Percentiles rank a stretch among this genome's conserved stretches.
Conservation (phyloP, 2,113 vertebrate genomes). For the Grantiella picta region DNA sequence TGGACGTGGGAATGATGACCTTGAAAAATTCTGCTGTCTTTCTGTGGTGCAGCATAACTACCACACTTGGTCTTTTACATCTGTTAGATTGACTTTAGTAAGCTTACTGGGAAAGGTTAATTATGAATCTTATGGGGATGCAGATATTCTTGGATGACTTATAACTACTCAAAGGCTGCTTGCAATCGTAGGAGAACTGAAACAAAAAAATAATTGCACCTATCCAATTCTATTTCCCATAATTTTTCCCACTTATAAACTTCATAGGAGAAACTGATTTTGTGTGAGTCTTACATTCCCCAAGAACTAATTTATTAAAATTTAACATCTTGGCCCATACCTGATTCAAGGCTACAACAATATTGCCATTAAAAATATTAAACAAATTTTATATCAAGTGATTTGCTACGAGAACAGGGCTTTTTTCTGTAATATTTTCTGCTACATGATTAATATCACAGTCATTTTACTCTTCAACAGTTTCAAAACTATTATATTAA, state of each 20-base stretch:
- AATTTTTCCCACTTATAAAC: background rate
- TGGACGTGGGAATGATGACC: background rate
- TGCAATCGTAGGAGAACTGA: background rate
- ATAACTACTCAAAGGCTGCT: background rate
- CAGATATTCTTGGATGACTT: background rate
- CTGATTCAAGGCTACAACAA: background rate
- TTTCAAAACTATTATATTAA: background rate
- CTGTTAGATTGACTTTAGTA: background rate
- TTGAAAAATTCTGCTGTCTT: background rate
- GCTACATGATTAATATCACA: background rate
- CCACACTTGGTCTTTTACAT: background rate
- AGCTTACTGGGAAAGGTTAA: background rate
- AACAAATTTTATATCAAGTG: background rate
- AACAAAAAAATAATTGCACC: background rate
- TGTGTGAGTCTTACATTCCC: background rate
- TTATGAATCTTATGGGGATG: background rate
- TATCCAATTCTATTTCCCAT: background rate
- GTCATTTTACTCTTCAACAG: background rate
- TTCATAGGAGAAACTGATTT: background rate
- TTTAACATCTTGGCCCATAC: background rate
- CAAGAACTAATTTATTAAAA: background rate
- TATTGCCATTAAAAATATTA: background rate
- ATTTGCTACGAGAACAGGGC: accelerated
- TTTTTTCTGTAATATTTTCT: background rate
- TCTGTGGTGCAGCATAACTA: background rate